phyloP scores from a whole-genome alignment of 1,140 invertebrate genomes.

The Popillia japonica region DNA sequence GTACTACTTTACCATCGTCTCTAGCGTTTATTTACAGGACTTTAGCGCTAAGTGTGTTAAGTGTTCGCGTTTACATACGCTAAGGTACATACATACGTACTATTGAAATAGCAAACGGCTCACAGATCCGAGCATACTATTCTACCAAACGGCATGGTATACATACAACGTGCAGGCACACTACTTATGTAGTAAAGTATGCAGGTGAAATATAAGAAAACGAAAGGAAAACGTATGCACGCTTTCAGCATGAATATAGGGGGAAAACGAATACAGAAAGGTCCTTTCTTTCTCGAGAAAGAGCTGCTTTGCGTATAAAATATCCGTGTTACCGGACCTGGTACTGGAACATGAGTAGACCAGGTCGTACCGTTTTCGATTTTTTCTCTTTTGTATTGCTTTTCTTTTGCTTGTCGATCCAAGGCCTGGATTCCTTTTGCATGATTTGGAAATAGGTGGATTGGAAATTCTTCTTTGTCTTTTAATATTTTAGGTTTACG shows the following conservation, averaged over 20 bases:
- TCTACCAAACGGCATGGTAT: background rate
- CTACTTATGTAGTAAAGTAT: background rate
- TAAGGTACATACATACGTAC: no score
- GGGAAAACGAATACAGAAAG: background rate
- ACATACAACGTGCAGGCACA: background rate
- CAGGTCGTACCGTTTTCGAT: background rate
- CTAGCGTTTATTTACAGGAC: no score
- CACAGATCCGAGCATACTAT: no score
- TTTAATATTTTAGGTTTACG: constrained; percentile 22
- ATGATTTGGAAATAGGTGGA: background rate
- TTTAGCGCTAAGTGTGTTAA: no score
- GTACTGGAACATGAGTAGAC: background rate
- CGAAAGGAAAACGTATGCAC: background rate
- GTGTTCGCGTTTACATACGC: no score
- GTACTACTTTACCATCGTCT: no score
- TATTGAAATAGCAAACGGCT: no score
- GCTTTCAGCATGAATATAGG: background rate
- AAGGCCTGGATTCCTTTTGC: background rate
- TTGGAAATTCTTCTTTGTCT: constrained; percentile 18
- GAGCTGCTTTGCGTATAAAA: constrained; percentile 20
- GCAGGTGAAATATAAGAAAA: constrained; percentile 8
- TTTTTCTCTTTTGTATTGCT: constrained; percentile 1
- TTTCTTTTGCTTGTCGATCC: background rate
- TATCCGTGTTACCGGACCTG: background rate
- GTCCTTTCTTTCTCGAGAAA: background rate